Evolutionary conservation across 1,140 invertebrate species (phyloP).

Genomic region (Frieseomelitta varia): DNA sequence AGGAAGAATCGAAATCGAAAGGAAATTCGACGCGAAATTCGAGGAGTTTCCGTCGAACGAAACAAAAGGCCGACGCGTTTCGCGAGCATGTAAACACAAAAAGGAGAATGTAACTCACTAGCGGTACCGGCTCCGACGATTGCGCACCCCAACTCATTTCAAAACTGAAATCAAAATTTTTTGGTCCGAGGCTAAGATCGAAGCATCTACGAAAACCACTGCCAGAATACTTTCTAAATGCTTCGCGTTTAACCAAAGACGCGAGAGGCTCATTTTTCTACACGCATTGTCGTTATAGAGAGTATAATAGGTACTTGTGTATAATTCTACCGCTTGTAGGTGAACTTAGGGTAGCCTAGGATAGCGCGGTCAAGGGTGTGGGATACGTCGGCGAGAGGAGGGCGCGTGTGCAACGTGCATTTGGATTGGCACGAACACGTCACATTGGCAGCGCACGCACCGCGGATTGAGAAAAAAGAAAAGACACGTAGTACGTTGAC

Average conservation of each 20-base stretch:
- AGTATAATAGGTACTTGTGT: slow-evolving; percentile 61
- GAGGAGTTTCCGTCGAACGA: background rate
- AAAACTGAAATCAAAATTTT: slow-evolving; percentile 77
- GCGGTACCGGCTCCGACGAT: slow-evolving; percentile 24
- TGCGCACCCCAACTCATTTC: slow-evolving; percentile 1
- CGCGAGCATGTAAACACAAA: background rate
- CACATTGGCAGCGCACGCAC: slow-evolving; percentile 15
- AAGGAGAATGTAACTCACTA: background rate
- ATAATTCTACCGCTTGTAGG: slow-evolving; percentile 69
- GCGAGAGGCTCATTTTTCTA: slow-evolving; percentile 82
- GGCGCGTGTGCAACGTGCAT: background rate
- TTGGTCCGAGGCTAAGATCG: slow-evolving; percentile 77
- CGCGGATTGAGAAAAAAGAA: too few species aligned
- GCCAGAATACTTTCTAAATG: slow-evolving; percentile 79
- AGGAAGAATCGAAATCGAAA: background rate
- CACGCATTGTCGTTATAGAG: slow-evolving; percentile 78
- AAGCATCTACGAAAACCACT: slow-evolving; percentile 80
- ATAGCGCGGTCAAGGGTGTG: slow-evolving; percentile 45
- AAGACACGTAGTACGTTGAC: too few species aligned
- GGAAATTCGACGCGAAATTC: background rate
- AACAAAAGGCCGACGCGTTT: background rate
- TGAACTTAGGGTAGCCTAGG: slow-evolving; percentile 69
- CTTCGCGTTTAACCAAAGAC: slow-evolving; percentile 80
- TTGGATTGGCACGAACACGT: background rate
- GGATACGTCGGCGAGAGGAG: slow-evolving; percentile 8